Evolutionary conservation across 1,140 invertebrate genomes (phyloP), one percentile per base, ranked within the genome.

Genomic region (Drosophila melanogaster): DNA sequence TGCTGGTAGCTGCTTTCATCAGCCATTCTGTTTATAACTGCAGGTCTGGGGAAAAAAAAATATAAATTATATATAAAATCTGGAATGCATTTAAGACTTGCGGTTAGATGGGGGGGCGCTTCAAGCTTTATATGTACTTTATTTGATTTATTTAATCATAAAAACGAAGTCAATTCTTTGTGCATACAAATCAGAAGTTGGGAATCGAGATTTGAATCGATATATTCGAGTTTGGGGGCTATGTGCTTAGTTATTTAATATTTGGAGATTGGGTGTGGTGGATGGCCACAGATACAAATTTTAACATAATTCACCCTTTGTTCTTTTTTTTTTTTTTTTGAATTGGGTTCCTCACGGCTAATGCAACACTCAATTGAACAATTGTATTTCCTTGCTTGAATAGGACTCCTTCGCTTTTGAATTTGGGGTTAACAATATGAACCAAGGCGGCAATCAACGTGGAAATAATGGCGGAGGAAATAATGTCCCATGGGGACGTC

Each of bases 321-420:
- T n/a, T n/a, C n/a, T n/a, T n/a, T n/a, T n/a, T n/a, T n/a, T n/a
- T n/a, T 30, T 12, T 26, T 15, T 15, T 24, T 54, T 15, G 22
- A 46, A 33, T 47, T 53, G 61, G 65, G 62, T 22, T 66, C 22
- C 12, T 24, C 30, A 40, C 64, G 14, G 46, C 44, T 58, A 69
- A 69, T 44, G 64, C 40, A 59, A 66, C 50, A 73, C 38, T 85
- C 49, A 84, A 75, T 77, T 90, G 74, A 90, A 80, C 77, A 76
- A 77, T 84, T 81, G 77, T 87, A 84, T 91, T 78, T 81, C 61
- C 67, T 85, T 89, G 73, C 73, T 89, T 61, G 72, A 69, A 64
- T 85, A 91, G 89, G 89, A 91, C 69, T 69, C 83, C 69, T 91
- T 91, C 81, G 71, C 79, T 90, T 91, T 91, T 90, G 90, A 91